A percentile compares a stretch with the other conserved stretches of the same genome.
phyloP scores from a whole-genome alignment of 2,888 invertebrate genomes.

The Apodemia duryi region DNA sequence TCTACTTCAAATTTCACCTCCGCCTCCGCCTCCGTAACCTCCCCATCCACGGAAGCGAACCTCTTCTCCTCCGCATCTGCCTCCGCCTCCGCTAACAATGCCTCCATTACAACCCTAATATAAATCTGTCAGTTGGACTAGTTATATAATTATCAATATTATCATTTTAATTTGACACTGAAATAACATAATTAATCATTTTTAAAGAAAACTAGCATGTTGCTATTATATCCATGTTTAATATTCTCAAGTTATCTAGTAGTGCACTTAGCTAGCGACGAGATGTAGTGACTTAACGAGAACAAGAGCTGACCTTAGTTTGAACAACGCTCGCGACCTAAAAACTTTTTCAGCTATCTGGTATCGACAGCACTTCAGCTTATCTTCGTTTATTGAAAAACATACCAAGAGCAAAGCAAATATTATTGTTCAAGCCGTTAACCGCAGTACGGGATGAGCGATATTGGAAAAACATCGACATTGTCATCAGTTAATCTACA shows the following conservation, averaged over 20 bases:
- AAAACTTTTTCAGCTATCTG: constrained; percentile 56
- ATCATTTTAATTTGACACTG: too few species aligned
- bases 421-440: constrained; percentile 12
- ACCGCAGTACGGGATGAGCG: background rate
- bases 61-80: too few species aligned
- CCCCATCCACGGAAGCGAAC: too few species aligned
- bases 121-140: too few species aligned
- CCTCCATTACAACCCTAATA: too few species aligned
- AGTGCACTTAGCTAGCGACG: constrained; percentile 41
- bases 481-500: background rate
- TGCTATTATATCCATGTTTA: constrained; percentile 25
- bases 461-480: constrained; percentile 7
- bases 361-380: constrained; percentile 57
- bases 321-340: constrained; percentile 61
- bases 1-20: too few species aligned
- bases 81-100: too few species aligned
- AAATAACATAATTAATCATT: too few species aligned
- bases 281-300: constrained; percentile 51
- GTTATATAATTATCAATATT: too few species aligned
- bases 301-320: constrained; percentile 43
- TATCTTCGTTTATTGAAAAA: constrained; percentile 44
- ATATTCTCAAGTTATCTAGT: constrained; percentile 33
- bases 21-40: too few species aligned
- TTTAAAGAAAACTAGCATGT: background rate
- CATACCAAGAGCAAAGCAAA: background rate